These are phyloP conservation scores for Enteromius fasciolatus DNA, from an alignment of 2,797 vertebrate species.

Conservation along the genomic window DNA sequence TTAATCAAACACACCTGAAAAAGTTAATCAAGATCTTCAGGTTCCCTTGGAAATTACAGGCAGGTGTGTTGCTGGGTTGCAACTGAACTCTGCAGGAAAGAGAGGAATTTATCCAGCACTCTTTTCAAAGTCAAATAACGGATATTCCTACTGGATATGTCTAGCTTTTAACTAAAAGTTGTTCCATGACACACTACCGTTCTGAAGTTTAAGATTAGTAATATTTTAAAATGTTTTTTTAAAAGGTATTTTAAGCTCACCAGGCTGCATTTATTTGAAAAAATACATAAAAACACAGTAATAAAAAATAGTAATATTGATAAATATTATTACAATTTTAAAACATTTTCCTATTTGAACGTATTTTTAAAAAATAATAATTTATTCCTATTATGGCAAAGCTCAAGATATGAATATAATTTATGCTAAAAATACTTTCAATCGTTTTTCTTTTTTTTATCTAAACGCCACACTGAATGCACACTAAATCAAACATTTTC, in stretches of 20 bases:
- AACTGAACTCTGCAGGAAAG: conserved; percentile 4
- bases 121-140: conserved; percentile 17
- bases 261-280: neutral
- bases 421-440: neutral
- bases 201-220: neutral
- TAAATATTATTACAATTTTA: neutral
- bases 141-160: neutral
- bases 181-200: neutral
- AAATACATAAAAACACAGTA: neutral
- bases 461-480: too few relatives aligned
- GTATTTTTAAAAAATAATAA: neutral
- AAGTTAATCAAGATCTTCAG: conserved; percentile 32
- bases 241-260: neutral
- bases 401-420: neutral
- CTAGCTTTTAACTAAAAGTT: neutral
- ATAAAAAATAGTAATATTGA: neutral
- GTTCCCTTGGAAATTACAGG: conserved; percentile 29
- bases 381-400: neutral
- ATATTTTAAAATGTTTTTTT: neutral
- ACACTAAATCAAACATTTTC: too few relatives aligned
- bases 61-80: conserved; percentile 3
- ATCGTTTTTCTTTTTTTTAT: too few relatives aligned
- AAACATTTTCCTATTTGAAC: neutral
- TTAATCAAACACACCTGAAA: conserved; percentile 40
- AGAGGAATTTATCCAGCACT: neutral